Base-by-base conservation (phyloP, 2,888 invertebrate genomes). In the Eledona agricola region DNA sequence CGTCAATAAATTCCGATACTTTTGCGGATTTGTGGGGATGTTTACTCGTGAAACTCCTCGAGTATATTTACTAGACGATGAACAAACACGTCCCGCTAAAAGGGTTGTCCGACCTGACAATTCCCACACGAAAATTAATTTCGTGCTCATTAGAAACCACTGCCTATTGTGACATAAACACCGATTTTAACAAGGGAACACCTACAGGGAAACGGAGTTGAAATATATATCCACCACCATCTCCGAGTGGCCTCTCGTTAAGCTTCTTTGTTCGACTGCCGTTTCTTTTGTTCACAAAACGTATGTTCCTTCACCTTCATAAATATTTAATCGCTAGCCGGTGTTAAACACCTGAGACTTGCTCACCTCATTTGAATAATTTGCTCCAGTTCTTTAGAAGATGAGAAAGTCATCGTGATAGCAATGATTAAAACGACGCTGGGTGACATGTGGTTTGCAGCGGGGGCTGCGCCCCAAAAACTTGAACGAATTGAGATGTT, bases 401-500 rank as follows among this genome's bases (percentile, higher is more conserved):
- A 2, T n/a, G 3, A 6, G 5, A 28, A 40, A 40, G 35, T 23
- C 34, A 46, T 46, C 23, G 25, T 32, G 20, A 22, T 20, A 25
- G 16, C 35, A 26, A 13, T 34, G 16, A 45, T 49, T 54, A 45
- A 45, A 50, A 43, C 25, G 47, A 42, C 50, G 34, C 28, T 20
- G n/a, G n/a, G 26, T 40, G 55, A 55, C 55, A 55, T 51, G 55
- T 51, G 55, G 51, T 28, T 45, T 12, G 47, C 55, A 34, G 17
- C 16, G 16, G 42, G 51, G 54, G 40, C 45, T 29, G 25, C 12
- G 22, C 12, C 25, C 50, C 37, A 11, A 54, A 54, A 47, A 49
- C 43, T 42, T 23, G 15, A 43, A 53, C 43, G 45, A 56, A 56
- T 53, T 53, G 35, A 50, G 53, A 53, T 56, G 49, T 51, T 38